Base-by-base conservation (phyloP, 92 coral and sea anemone species). In the Ricordea florida region DNA sequence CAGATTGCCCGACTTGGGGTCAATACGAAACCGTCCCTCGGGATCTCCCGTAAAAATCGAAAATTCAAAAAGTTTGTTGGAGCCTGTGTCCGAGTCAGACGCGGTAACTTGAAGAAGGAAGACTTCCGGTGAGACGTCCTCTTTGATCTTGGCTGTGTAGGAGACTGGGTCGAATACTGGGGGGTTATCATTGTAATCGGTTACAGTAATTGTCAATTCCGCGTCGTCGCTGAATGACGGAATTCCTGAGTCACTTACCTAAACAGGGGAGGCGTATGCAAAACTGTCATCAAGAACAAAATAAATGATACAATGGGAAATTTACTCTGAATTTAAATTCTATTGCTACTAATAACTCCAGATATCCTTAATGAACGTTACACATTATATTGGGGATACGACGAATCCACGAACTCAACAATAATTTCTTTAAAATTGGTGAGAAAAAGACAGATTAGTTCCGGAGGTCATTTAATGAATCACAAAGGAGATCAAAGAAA, bases 141-240 rank as follows among this genome's bases (percentile, higher is more conserved):
- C 98, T 7, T 46, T 37, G 67, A 94, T 84, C 25, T 42, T 56
- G 24, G 2, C 67, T 29, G 71, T 45, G 72, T 94, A 94, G 0
- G 86, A 73, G 1, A 75, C 61, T 3, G 93, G 93, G 5, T 77
- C 53, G 65, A 94, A 94, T 16, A 76, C 84, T 28, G 98, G 98
- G 1, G 97, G 85, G 52, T 84, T 74, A 46, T 94, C 98, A 47
- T 94, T 94, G 65, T 56, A 72, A 72, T 94, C 98, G 57, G 72
- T 64, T 6, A 94, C 81, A 14, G 67, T 25, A 6, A 94, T 79
- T 2, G 59, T 56, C 7, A 94, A 90, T 57, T 61, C 75, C 6
- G 98, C 93, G 0, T 18, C 62, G 74, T 86, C 93, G 6, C 56
- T 74, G 42, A 5, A 49, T 14, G 89, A 62, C 0, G 97, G 97